Evolutionary conservation across 1,140 invertebrate genomes (phyloP).

Genomic region (Macrobrachium nipponense): DNA sequence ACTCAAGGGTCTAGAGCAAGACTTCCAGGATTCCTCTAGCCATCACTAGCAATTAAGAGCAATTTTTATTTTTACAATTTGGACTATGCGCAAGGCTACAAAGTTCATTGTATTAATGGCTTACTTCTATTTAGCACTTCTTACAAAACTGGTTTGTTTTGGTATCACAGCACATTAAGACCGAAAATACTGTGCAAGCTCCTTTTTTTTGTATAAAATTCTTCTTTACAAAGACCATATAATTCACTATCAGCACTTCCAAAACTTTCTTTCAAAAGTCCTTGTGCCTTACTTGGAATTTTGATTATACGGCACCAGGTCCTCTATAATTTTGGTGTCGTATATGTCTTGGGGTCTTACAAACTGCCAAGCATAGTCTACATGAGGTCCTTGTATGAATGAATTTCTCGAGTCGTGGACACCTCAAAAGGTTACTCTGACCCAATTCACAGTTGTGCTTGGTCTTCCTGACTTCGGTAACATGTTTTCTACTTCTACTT

Average conservation of each 20-base stretch:
- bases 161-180: slow-evolving; percentile 61
- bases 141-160: slow-evolving; percentile 58
- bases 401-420: slow-evolving; percentile 22
- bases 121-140: slow-evolving; percentile 60
- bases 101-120: slow-evolving; percentile 55
- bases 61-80: slow-evolving; percentile 51
- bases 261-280: slow-evolving; percentile 35
- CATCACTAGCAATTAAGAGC: slow-evolving; percentile 52
- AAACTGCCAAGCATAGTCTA: slow-evolving; percentile 40
- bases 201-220: slow-evolving; percentile 51
- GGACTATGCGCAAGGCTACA: slow-evolving; percentile 59
- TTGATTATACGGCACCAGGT: slow-evolving; percentile 59
- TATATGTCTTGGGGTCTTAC: slow-evolving; percentile 53
- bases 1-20: slow-evolving; percentile 55
- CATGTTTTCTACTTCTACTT: neutral
- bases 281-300: slow-evolving; percentile 60
- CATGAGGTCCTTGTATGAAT: slow-evolving; percentile 33
- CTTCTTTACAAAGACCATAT: slow-evolving; percentile 45
- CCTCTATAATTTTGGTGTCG: slow-evolving; percentile 53
- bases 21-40: slow-evolving; percentile 45
- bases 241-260: slow-evolving; percentile 47
- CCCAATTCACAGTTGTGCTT: too few relatives aligned
- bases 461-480: too few relatives aligned
- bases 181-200: slow-evolving; percentile 59
- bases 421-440: too few relatives aligned